These are phyloP conservation scores for Lophotis ruficrista DNA, from an alignment of 2,113 vertebrate genomes.

Conservation along the genomic window DNA sequence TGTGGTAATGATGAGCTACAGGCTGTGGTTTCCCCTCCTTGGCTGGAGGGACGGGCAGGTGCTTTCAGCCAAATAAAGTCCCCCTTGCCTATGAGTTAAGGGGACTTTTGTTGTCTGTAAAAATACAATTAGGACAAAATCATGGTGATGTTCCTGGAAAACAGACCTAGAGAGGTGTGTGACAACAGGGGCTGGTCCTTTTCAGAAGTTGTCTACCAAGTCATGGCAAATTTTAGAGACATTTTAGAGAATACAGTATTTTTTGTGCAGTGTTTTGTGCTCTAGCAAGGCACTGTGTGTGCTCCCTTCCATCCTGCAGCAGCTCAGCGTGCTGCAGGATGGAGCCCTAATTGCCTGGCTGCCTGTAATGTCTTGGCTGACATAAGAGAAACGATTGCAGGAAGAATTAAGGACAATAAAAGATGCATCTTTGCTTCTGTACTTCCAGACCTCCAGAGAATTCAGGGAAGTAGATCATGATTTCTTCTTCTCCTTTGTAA, in stretches of 20 bases:
- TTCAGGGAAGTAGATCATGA: neutral
- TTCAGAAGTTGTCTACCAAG: neutral
- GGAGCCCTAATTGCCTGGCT: conserved; percentile 11
- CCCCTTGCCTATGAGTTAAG: neutral
- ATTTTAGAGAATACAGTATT: neutral
- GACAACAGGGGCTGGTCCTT: neutral
- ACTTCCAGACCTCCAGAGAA: neutral
- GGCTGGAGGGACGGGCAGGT: neutral
- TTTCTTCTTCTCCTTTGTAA: neutral
- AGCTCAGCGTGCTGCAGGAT: conserved; percentile 5
- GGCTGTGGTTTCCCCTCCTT: neutral
- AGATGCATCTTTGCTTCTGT: neutral
- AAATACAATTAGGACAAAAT: neutral
- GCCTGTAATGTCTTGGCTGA: conserved; percentile 22
- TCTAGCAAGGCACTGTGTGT: neutral
- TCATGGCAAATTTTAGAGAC: neutral
- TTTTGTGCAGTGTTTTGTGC: neutral
- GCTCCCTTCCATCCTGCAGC: neutral
- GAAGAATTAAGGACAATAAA: conserved; percentile 18
- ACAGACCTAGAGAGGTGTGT: neutral
- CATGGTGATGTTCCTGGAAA: neutral
- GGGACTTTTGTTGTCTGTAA: neutral
- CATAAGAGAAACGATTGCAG: conserved; percentile 8
- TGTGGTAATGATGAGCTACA: neutral
- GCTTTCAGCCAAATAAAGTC: neutral